Evolutionary conservation across 2,113 vertebrate species (phyloP).

Genomic region (Paramormyrops kingsleyae): DNA sequence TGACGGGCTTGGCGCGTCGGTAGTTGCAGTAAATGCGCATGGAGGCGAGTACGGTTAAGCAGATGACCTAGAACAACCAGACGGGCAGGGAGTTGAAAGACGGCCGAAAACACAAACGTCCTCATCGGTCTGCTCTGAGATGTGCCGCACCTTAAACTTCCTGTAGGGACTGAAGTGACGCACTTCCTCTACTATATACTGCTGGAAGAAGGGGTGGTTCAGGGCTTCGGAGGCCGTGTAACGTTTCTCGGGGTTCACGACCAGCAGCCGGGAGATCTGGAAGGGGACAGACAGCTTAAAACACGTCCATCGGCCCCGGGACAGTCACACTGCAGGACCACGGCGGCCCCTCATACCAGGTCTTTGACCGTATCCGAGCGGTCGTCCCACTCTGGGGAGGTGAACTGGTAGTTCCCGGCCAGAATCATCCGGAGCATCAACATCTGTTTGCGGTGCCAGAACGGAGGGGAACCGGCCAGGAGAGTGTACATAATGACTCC

Average conservation of each 20-base stretch:
- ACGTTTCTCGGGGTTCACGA: slow-evolving; percentile 73
- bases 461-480: slow-evolving; percentile 89
- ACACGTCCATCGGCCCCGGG: background rate
- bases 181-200: slow-evolving; percentile 85
- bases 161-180: slow-evolving; percentile 86
- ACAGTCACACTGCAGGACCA: too few species aligned
- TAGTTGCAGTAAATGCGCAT: slow-evolving; percentile 93
- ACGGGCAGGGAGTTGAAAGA: background rate
- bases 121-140: background rate
- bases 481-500: slow-evolving; percentile 98
- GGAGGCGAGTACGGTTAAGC: slow-evolving; percentile 80
- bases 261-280: slow-evolving; percentile 85
- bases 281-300: background rate
- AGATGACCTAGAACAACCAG: slow-evolving; percentile 70
- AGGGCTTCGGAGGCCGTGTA: slow-evolving; percentile 74
- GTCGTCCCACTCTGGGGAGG: slow-evolving; percentile 91
- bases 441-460: slow-evolving; percentile 98
- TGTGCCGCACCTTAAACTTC: slow-evolving; percentile 78
- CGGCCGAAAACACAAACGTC: background rate
- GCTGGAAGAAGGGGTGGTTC: slow-evolving; percentile 91
- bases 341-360: slow-evolving; percentile 61
- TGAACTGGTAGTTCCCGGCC: slow-evolving; percentile 76
- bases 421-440: slow-evolving; percentile 96
- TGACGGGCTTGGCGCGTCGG: slow-evolving; percentile 78
- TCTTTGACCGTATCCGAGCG: slow-evolving; percentile 93